Evolutionary conservation across 2,113 vertebrate genomes (phyloP), one percentile per base, ranked within the genome.

Genomic region (Asarcornis scutulata): DNA sequence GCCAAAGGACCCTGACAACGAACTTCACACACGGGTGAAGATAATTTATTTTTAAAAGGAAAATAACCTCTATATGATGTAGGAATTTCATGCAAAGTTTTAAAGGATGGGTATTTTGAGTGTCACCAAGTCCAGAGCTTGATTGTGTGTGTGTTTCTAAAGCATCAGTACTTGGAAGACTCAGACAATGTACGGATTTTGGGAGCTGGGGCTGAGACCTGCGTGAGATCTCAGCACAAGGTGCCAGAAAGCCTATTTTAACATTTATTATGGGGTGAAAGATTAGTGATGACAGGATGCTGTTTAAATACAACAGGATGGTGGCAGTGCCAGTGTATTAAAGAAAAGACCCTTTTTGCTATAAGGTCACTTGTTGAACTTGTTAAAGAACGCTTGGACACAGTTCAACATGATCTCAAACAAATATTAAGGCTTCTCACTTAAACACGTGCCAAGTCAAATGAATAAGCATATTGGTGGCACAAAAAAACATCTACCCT

Each of bases 371-470:
- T 91, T 77, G 50, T 88, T 93, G 73, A 62, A 80, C 22, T 91
- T 80, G 36, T 90, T 92, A 76, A 62, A 83, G 92, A 93, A 55
- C 79, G 88, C 80, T 86, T 74, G 64, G 63, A 46, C 12, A 17
- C 48, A 58, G 52, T 90, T 90, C 0, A 0, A 52, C 15, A 1
- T 69, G 72, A 59, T 69, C 72, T 93, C 83, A 93, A 68, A 78
- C 72, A 77, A 78, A 63, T 80, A 80, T 58, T 91, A 86, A 83
- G 52, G 53, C 83, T 80, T 91, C 63, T 94, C 59, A 22, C 78
- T 94, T 95, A 88, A 80, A 80, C 27, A 55, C 72, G 15, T 86
- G 79, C 92, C 83, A 95, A 74, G 79, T 85, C 63, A 88, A 88
- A 91, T 76, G 63, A 97, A 88, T 58, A 44, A 83, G 55, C 23